Base-by-base conservation (phyloP, 2,888 invertebrate species). In the Acrocyrtus sp. region DNA sequence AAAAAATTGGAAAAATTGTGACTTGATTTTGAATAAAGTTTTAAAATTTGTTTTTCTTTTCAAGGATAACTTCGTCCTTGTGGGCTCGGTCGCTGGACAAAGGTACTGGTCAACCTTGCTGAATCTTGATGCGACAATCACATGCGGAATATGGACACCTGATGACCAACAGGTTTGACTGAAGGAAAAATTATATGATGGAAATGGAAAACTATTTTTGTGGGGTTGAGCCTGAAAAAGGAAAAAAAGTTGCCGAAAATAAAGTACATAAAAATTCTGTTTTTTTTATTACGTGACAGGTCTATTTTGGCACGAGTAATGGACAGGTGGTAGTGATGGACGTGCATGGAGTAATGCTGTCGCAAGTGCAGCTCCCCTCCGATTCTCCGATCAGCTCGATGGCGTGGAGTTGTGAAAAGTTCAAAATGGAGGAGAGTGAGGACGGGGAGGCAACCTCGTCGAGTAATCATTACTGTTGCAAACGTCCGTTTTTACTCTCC, bases 81-180 rank as follows among this genome's bases (percentile, higher is more conserved):
- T 99, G 45, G 98, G 97, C 0, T 97, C 96, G 1, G 98, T 97
- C 75, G 95, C 95, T 0, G 98, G 98, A 0, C 98, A 98, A 85
- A 88, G 98, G 8, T 97, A 97, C 85, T 98, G 98, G 98, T 98
- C 98, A 0, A 95, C 96, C 53, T 95, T 96, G 95, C 86, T 98
- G 76, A 96, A 97, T 82, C 87, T 97, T 79, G 96, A 96, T 83
- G 92, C 95, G 19, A 91, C 93, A 66, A 96, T 98, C 82, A 95
- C 95, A 0, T 96, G 96, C 84, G 98, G 98, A 47, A 94, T 96
- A 83, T 99, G 98, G 98, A 95, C 96, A 12, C 98, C 98, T 0
- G 78, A 77, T 67, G 79, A 78, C 62, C 77, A 77, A 65, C 79
- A 79, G 57, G 78, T 75, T 41, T 26, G 26, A 3, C 19, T 21